phyloP scores from a whole-genome alignment of 92 coral and sea anemone species.

The Epizoanthus rinbou region DNA sequence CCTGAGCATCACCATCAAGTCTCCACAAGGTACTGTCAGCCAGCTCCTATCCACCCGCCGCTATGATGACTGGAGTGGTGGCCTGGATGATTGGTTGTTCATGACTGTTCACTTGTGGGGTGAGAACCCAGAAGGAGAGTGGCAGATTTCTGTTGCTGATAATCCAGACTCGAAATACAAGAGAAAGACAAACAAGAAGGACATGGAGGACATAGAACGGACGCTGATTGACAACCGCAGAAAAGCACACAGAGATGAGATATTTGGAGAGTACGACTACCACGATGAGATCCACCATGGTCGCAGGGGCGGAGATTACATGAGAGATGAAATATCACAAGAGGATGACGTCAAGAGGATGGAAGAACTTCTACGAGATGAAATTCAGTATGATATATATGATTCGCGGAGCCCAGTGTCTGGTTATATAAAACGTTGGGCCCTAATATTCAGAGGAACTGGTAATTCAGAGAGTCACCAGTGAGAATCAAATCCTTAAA shows the following conservation, averaged over 20 bases:
- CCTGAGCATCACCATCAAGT: constrained; percentile 69
- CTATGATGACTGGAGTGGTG: constrained; percentile 70
- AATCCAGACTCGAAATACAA: constrained; percentile 49
- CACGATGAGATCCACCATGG: constrained; percentile 98
- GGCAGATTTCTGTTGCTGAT: constrained; percentile 74
- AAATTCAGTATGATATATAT: constrained; percentile 49
- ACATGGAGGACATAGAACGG: constrained; percentile 85
- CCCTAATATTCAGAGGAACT: constrained; percentile 85
- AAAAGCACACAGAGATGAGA: constrained; percentile 79
- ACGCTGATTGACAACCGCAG: constrained; percentile 72
- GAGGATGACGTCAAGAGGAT: constrained; percentile 66
- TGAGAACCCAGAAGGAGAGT: constrained; percentile 76
- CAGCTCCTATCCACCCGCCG: constrained; percentile 77
- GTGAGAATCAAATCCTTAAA: not conserved
- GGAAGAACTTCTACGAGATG: constrained; percentile 61
- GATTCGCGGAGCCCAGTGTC: constrained; percentile 50
- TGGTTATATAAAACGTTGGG: constrained; percentile 69
- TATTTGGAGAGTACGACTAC: constrained; percentile 77
- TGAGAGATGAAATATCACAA: constrained; percentile 90
- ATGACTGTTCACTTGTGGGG: constrained; percentile 97
- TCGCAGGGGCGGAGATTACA: constrained; percentile 88
- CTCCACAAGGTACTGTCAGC: constrained; percentile 83
- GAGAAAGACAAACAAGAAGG: constrained; percentile 56
- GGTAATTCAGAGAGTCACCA: constrained; percentile 31
- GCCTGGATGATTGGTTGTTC: constrained; percentile 86